Evolutionary conservation across 1,140 invertebrate species (phyloP).

Genomic region (Bactericera cockerelli): DNA sequence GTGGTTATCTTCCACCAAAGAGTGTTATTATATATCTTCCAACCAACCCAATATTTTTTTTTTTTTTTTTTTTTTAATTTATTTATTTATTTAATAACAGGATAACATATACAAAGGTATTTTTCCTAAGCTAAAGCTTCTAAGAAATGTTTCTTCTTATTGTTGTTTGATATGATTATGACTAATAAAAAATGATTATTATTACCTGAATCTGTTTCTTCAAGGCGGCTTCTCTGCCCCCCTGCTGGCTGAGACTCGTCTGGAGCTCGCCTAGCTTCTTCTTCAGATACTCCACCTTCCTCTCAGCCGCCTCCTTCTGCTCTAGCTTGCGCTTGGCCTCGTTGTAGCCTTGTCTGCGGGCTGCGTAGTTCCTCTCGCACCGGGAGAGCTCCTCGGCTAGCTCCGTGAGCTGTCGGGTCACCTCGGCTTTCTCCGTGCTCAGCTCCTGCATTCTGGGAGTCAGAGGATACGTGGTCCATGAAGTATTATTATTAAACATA

Average conservation of each 20-base stretch:
- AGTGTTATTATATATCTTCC: too few species aligned
- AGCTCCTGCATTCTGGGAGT: not conserved
- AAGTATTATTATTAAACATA: too few species aligned
- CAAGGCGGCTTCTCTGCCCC: not conserved
- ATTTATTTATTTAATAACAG: too few species aligned
- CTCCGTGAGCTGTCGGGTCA: not conserved
- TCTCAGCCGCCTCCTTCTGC: not conserved
- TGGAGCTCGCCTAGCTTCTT: not conserved
- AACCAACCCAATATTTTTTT: too few species aligned
- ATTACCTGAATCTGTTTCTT: constrained; percentile 2
- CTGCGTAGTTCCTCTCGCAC: not conserved
- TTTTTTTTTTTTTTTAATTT: too few species aligned
- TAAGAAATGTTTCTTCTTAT: too few species aligned
- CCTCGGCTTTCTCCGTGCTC: not conserved
- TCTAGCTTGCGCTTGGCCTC: not conserved
- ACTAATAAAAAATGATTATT: too few species aligned
- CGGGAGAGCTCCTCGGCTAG: not conserved
- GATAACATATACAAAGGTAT: too few species aligned
- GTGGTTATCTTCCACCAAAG: too few species aligned
- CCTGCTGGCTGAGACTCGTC: not conserved
- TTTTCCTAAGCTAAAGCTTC: too few species aligned
- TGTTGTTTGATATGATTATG: too few species aligned
- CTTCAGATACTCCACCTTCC: not conserved
- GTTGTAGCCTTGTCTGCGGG: not conserved
- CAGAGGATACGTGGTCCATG: too few species aligned